A percentile compares a stretch with the other conserved stretches of the same genome.
Conservation (phyloP, 2,888 invertebrate species). For the Prenolepis imparis region DNA sequence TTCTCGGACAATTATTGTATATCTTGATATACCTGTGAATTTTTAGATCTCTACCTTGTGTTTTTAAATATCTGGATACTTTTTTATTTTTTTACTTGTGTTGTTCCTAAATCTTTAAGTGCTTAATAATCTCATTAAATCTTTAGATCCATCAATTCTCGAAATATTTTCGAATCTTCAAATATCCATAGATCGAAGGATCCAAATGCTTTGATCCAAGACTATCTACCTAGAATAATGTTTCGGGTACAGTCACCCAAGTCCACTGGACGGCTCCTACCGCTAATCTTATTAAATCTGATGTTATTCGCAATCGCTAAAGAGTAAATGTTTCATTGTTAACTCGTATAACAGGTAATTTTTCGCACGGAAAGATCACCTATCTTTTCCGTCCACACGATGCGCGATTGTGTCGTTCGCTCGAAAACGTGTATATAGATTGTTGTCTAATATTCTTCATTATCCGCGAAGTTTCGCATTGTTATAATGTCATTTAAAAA, state of each 20-base stretch:
- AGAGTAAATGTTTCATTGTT: conserved; percentile 67
- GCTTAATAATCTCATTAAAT: not conserved
- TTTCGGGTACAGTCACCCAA: conserved; percentile 59
- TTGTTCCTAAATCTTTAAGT: conserved; percentile 11
- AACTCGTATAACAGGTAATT: conserved; percentile 52
- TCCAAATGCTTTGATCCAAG: conserved; percentile 16
- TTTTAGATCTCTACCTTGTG: not conserved
- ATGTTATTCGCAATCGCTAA: conserved; percentile 70
- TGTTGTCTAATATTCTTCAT: conserved; percentile 44
- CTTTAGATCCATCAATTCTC: conserved; percentile 27
- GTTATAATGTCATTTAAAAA: conserved; percentile 30
- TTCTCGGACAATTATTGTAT: not conserved
- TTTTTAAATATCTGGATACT: conserved; percentile 7
- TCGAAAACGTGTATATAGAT: conserved; percentile 36
- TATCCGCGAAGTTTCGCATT: conserved; percentile 52
- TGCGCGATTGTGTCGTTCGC: conserved; percentile 32
- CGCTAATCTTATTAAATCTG: conserved; percentile 72
- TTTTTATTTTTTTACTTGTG: not conserved
- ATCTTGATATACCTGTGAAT: not conserved
- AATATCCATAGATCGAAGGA: conserved; percentile 42
- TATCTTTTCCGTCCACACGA: conserved; percentile 45
- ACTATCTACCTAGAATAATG: conserved; percentile 45
- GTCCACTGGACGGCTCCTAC: conserved; percentile 82
- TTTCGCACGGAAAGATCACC: not conserved
- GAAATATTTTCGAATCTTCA: conserved; percentile 18